Percentiles rank a stretch among this genome's conserved stretches.
These are phyloP conservation scores for Blennius ocellaris DNA, from an alignment of 2,113 vertebrate species.

Conservation along the genomic window DNA sequence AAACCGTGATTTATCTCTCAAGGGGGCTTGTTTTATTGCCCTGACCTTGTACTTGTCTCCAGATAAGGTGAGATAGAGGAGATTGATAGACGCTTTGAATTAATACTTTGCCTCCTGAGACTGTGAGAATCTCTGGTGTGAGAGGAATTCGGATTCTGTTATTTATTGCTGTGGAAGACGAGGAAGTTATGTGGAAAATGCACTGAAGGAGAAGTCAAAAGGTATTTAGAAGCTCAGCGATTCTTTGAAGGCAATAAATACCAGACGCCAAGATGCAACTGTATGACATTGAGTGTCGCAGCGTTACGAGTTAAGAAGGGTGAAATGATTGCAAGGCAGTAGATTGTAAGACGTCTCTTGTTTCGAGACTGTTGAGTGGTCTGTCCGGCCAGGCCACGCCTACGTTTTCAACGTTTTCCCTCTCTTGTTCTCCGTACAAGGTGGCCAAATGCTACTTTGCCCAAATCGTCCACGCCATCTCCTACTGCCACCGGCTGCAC, in stretches of 20 bases:
- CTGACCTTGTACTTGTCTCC: neutral
- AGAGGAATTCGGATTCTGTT: neutral
- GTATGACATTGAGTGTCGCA: slow-evolving; percentile 24
- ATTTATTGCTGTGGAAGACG: neutral
- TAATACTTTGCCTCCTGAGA: neutral
- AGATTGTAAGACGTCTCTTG: too few species aligned
- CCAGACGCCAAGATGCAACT: slow-evolving; percentile 13
- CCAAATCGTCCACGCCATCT: slow-evolving; percentile 98
- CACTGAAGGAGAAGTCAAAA: slow-evolving; percentile 25
- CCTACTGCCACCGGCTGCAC: slow-evolving; percentile 97
- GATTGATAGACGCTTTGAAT: neutral
- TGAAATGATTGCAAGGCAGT: neutral
- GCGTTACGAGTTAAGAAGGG: neutral
- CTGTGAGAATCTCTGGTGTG: neutral
- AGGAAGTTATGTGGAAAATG: neutral
- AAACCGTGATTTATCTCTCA: too few species aligned
- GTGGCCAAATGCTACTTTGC: slow-evolving; percentile 98
- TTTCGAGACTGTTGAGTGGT: too few species aligned
- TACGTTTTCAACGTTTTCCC: neutral
- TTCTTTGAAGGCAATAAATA: slow-evolving; percentile 29
- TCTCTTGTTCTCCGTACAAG: slow-evolving; percentile 57
- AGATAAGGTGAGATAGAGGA: neutral
- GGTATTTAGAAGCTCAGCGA: slow-evolving; percentile 20
- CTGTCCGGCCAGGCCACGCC: too few species aligned
- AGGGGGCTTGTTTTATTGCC: neutral